These are phyloP conservation scores for Poecilia latipinna DNA, from an alignment of 2,113 vertebrate genomes.

Conservation along the genomic window DNA sequence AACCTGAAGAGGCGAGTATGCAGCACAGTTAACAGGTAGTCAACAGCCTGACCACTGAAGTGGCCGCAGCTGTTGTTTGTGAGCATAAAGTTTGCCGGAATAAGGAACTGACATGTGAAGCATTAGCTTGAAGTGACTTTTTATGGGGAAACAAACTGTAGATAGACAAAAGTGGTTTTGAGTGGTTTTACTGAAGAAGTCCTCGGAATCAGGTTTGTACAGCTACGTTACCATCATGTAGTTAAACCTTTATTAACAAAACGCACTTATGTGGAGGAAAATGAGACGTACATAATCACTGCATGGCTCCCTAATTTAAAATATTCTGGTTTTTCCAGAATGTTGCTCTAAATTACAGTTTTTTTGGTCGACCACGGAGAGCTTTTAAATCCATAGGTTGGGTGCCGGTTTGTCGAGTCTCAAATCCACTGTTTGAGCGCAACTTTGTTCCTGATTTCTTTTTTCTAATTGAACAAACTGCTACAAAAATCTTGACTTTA, in stretches of 20 bases:
- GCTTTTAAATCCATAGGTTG: no score
- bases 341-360: no score
- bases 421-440: no score
- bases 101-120: neutral
- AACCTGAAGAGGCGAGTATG: neutral
- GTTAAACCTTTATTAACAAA: neutral
- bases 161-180: neutral
- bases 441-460: neutral
- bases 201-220: no score
- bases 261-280: no score
- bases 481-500: neutral
- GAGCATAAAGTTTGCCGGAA: neutral
- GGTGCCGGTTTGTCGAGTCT: no score
- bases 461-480: neutral
- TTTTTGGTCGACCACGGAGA: no score
- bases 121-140: neutral
- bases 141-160: neutral
- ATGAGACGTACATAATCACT: no score
- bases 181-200: neutral
- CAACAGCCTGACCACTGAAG: neutral
- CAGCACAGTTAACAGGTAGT: neutral
- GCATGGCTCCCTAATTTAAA: no score
- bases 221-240: neutral
- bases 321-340: no score
- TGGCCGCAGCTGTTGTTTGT: neutral